Base-by-base conservation (phyloP, 2,888 invertebrate species). In the Agrotis clavis region DNA sequence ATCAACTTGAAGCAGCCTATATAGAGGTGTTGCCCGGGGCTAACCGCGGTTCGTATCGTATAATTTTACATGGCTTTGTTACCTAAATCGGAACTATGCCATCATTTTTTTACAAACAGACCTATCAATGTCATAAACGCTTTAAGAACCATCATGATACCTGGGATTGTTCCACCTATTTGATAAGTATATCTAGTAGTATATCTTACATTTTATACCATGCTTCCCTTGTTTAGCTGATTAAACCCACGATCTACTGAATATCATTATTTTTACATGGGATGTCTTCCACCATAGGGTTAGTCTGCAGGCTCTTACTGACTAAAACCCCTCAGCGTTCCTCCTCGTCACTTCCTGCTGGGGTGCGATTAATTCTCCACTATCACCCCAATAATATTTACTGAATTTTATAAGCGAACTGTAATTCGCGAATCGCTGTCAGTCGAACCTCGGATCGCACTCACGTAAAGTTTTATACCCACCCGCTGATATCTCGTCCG, bases 401-500 rank as follows among this genome's bases (percentile, higher is more conserved):
- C 35, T 7, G 7, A 35, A 11, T 41, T 41, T 9, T 9, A 11
- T 41, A 11, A 2, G 1, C 41, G n/a, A 16, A 5, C 30, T 50
- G 67, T 74, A 74, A 68, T 60, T 72, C 73, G 45, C 75, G 50
- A 75, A 77, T 81, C 89, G 90, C 89, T 83, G 74, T 79, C 87
- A 89, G 77, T 88, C 71, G 75, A 47, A 59, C 80, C 88, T 48
- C 75, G 71, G 70, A 88, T 77, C 77, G 76, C 60, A 78, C 82
- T 84, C 91, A 89, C 88, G 89, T 87, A 90, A 91, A 91, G 90
- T 91, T 92, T 92, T 92, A 92, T 93, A 93, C 91, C 90, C 90
- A 91, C 89, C 87, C 90, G 90, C 89, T 92, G 92, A 92, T 93
- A 93, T 91, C 91, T 91, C 85, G 82, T 82, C 78, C 87, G 90